A percentile compares a stretch with the other conserved stretches of the same genome.
phyloP scores from a whole-genome alignment of 1,140 invertebrate genomes.

The Megalonaias nervosa region DNA sequence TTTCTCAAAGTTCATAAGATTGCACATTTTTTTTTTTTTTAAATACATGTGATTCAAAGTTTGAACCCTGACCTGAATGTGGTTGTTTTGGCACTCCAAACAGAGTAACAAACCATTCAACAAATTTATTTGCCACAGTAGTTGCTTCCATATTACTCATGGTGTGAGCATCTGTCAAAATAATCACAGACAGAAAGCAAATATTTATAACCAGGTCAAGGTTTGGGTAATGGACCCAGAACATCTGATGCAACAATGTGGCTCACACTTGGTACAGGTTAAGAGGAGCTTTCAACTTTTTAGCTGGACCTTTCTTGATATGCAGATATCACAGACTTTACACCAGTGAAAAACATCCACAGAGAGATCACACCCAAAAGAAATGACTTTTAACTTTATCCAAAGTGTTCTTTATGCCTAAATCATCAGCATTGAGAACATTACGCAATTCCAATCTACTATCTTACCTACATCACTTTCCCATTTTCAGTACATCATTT shows the following conservation, averaged over 20 bases:
- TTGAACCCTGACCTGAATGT: slow-evolving; percentile 62
- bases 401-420: slow-evolving; percentile 5
- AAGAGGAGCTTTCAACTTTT: background rate
- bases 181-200: slow-evolving; percentile 39
- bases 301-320: background rate
- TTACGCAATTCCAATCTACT: background rate
- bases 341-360: slow-evolving; percentile 2
- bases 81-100: slow-evolving; percentile 66
- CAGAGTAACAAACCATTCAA: slow-evolving; percentile 57
- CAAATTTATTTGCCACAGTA: slow-evolving; percentile 61
- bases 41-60: background rate
- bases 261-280: background rate
- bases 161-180: slow-evolving; percentile 36
- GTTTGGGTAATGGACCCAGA: slow-evolving; percentile 20
- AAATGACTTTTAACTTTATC: background rate
- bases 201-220: slow-evolving; percentile 39
- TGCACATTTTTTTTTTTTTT: too few relatives aligned
- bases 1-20: too few relatives aligned
- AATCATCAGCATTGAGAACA: background rate
- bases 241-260: slow-evolving; percentile 26
- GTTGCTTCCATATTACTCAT: slow-evolving; percentile 42
- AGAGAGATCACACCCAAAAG: background rate
- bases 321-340: background rate
- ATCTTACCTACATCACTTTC: background rate
- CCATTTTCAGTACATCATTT: background rate